A percentile compares a stretch with the other conserved stretches of the same genome.
Evolutionary conservation across 2,797 vertebrate genomes (phyloP).

Genomic region (Hybognathus amarus): DNA sequence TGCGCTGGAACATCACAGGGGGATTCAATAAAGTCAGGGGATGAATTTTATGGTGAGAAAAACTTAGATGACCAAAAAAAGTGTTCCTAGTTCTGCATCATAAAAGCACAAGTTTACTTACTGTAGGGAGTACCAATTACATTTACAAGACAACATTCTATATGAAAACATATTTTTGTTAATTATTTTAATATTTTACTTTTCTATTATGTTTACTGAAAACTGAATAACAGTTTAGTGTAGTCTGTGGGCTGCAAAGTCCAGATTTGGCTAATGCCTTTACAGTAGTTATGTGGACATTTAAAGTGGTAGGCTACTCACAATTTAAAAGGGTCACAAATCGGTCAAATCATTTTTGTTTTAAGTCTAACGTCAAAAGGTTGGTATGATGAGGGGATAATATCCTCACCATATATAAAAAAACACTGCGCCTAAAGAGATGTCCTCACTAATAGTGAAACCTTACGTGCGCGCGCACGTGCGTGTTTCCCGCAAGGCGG

Average conservation of each 20-base stretch:
- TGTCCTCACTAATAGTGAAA: not conserved
- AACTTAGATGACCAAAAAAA: not conserved
- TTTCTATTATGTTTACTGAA: not conserved
- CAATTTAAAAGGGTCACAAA: not conserved
- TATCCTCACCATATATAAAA: too few relatives aligned
- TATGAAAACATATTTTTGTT: not conserved
- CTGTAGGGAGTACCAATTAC: not conserved
- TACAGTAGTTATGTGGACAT: not conserved
- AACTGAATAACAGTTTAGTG: not conserved
- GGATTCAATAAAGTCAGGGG: not conserved
- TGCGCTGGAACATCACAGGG: constrained; percentile 7
- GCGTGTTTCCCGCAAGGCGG: constrained; percentile 33
- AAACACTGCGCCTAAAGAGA: not conserved
- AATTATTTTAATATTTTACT: constrained; percentile 9
- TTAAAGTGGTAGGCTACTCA: not conserved
- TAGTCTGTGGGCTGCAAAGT: not conserved
- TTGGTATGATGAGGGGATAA: not conserved
- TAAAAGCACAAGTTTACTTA: not conserved
- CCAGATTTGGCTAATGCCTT: not conserved
- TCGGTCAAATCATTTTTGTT: not conserved
- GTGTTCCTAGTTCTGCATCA: not conserved
- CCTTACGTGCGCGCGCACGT: constrained; percentile 11
- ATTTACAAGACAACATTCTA: constrained; percentile 4
- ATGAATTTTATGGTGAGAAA: not conserved
- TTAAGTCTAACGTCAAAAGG: not conserved